Percentiles rank a stretch among this genome's conserved stretches.
phyloP scores from a whole-genome alignment of 2,888 invertebrate genomes.

The Nasonovia ribisnigri region DNA sequence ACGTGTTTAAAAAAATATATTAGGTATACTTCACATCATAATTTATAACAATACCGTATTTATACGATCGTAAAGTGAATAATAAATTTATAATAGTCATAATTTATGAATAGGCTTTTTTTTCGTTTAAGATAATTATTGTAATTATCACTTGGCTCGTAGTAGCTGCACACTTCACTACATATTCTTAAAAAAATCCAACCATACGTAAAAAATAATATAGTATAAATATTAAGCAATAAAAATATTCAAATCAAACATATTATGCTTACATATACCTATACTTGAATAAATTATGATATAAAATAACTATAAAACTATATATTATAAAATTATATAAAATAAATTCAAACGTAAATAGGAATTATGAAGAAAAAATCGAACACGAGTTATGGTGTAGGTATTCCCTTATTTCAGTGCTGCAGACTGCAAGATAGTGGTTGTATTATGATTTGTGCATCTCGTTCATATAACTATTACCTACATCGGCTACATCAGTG shows the following conservation, averaged over 20 bases:
- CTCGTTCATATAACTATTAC: not conserved
- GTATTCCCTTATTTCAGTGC: not conserved
- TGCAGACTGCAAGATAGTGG: not conserved
- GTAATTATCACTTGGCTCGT: not conserved
- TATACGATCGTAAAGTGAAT: not conserved
- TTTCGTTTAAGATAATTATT: not conserved
- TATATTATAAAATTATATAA: too few relatives aligned
- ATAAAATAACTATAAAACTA: too few relatives aligned
- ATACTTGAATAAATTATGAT: too few relatives aligned
- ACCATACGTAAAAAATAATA: not conserved
- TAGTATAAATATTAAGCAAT: not conserved
- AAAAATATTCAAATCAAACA: not conserved
- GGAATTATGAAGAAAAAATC: not conserved
- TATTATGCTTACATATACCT: too few relatives aligned
- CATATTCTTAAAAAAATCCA: not conserved
- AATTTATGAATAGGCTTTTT: not conserved
- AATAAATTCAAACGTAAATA: not conserved
- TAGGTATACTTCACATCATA: not conserved
- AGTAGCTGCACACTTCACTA: not conserved
- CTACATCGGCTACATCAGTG: too few relatives aligned
- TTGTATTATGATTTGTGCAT: not conserved
- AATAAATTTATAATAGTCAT: not conserved
- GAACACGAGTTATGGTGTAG: not conserved
- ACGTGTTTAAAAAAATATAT: not conserved
- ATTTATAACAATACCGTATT: slow-evolving; percentile 16